Conservation (phyloP, 2,797 vertebrate genomes). For the Arrhamphus sclerolepis region DNA sequence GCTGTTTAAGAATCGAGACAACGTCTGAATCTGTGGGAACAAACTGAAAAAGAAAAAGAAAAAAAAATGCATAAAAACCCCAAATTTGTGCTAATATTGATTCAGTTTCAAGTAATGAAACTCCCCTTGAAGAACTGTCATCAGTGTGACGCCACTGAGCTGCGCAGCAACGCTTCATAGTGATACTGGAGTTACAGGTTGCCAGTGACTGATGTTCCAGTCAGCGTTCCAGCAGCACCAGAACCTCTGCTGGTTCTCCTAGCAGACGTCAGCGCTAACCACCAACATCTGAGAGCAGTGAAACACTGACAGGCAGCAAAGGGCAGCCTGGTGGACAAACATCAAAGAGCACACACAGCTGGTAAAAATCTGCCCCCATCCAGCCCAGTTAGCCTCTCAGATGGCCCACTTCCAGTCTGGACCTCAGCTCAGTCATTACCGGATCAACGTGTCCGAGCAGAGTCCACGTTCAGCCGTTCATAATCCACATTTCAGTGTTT, state of each 20-base stretch:
- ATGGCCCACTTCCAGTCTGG: slow-evolving; percentile 56
- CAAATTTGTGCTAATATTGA: too few relatives aligned
- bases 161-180: too few relatives aligned
- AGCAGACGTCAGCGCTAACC: slow-evolving; percentile 24
- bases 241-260: not conserved
- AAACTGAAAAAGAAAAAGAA: too few relatives aligned
- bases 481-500: not conserved
- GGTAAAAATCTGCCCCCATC: slow-evolving; percentile 58
- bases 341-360: slow-evolving; percentile 68
- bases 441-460: slow-evolving; percentile 36
- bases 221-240: not conserved
- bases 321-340: slow-evolving; percentile 58
- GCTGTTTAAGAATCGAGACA: too few relatives aligned
- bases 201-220: not conserved
- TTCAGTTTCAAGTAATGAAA: too few relatives aligned
- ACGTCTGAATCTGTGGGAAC: too few relatives aligned
- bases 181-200: too few relatives aligned
- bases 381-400: slow-evolving; percentile 34
- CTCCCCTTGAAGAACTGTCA: too few relatives aligned
- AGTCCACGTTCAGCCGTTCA: not conserved
- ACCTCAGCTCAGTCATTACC: slow-evolving; percentile 65
- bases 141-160: not conserved
- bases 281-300: slow-evolving; percentile 55
- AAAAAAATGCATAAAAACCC: too few relatives aligned
- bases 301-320: slow-evolving; percentile 49